phyloP scores from a whole-genome alignment of 2,113 vertebrate species.

The Malaclemys terrapin region DNA sequence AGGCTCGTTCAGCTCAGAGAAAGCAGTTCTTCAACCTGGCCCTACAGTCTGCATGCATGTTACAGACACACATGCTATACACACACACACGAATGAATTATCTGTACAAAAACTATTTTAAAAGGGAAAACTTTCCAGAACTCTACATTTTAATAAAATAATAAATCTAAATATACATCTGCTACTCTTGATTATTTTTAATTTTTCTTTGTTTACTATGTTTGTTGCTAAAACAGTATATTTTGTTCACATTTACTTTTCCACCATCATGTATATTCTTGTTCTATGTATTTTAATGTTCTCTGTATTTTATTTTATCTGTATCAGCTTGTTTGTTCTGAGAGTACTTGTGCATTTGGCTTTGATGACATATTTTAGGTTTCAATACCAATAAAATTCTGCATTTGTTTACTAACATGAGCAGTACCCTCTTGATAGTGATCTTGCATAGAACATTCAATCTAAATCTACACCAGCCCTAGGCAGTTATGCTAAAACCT shows the following conservation, averaged over 20 bases:
- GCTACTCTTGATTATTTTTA: neutral
- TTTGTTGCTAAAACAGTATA: neutral
- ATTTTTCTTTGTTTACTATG: neutral
- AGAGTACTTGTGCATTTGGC: neutral
- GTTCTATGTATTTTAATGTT: neutral
- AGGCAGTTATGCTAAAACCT: neutral
- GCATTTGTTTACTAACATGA: neutral
- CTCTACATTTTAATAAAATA: neutral
- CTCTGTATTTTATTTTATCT: neutral
- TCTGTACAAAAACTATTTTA: neutral
- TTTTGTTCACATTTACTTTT: neutral
- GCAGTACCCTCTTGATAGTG: neutral
- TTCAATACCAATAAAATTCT: neutral
- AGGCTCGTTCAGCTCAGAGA: neutral
- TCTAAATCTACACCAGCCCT: accelerated
- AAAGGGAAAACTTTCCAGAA: neutral
- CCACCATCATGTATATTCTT: neutral
- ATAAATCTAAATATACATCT: neutral
- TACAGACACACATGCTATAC: neutral
- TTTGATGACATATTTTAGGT: neutral
- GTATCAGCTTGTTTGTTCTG: neutral
- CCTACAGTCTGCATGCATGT: neutral
- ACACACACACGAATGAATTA: neutral
- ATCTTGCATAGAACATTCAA: neutral
- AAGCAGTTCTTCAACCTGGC: constrained; percentile 10